A percentile compares a stretch with the other conserved stretches of the same genome.
phyloP scores from a whole-genome alignment of 2,888 invertebrate species.

The Heliconius sara region DNA sequence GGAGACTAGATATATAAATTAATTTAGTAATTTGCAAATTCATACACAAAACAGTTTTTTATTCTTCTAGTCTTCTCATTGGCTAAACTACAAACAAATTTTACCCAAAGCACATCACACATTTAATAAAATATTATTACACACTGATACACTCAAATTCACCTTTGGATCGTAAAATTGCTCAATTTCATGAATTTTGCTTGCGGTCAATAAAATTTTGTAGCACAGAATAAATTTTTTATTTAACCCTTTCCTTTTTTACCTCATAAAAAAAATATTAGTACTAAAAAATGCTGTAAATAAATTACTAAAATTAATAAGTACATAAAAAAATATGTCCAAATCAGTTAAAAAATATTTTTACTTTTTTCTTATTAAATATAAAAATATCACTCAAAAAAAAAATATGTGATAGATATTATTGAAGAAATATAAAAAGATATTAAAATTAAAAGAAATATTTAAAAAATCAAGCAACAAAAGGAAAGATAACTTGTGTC shows the following conservation, averaged over 20 bases:
- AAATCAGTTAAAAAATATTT: no score
- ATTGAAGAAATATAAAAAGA: no score
- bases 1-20: slow-evolving; percentile 6
- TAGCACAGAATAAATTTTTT: background rate
- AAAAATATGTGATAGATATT: no score
- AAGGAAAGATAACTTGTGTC: no score
- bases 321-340: no score
- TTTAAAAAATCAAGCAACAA: no score
- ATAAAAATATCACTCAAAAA: no score
- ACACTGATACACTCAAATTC: slow-evolving; percentile 8
- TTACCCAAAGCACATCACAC: background rate
- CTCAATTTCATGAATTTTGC: background rate
- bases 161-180: background rate
- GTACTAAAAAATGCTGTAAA: no score
- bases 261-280: no score
- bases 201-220: background rate
- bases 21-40: background rate
- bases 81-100: background rate
- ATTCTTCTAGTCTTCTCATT: background rate
- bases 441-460: no score
- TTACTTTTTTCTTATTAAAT: no score
- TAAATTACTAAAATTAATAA: no score
- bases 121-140: background rate
- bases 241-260: background rate
- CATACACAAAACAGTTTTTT: background rate